Base-by-base conservation (phyloP, 2,113 vertebrate species). In the Leiothrix lutea region DNA sequence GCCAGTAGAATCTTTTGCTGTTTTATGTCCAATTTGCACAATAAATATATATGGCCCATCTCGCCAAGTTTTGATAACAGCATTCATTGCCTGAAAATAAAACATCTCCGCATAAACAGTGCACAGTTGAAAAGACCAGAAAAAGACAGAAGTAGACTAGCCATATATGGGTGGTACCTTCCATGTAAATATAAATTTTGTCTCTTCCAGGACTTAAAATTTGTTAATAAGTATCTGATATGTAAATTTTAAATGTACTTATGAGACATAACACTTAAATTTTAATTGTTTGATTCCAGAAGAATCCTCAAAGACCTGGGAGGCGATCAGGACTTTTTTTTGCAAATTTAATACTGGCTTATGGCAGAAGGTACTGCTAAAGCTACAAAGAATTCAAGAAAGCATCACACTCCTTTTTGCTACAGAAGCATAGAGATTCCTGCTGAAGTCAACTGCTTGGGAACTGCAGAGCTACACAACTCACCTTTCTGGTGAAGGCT, bases 1-100 rank as follows among this genome's bases (percentile, higher is more conserved):
- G 35, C 51, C 6, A 85, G 44, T 24, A 74, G 94, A 87, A 31
- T 98, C 95, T 74, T 97, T 98, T 25, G 20, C 75, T 67, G 90
- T 3, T 91, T 16, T 85, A 95, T 85, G 31, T 65, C 58, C 98
- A 94, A 99, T 97, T 56, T 98, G 98, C 48, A 99, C 97, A 78
- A 99, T 99, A 98, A 99, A 99, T 97, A 99, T 97, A 58, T 99
- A 99, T 0, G 99, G 99, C 24, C 99, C 98, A 97, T 99, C 98
- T 90, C 98, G 97, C 99, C 99, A 99, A 5, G 99, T 98, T 97
- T 98, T 99, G 54, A 99, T 98, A 74, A 99, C 97, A 21, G 98
- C 99, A 81, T 98, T 97, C 82, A 98, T 93, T 60, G 95, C 96
- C 99, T 99, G 93, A 56, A 88, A 80, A 88, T 24, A 36, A 94